phyloP scores from a whole-genome alignment of 2,888 invertebrate species.

The Selenia dentaria region DNA sequence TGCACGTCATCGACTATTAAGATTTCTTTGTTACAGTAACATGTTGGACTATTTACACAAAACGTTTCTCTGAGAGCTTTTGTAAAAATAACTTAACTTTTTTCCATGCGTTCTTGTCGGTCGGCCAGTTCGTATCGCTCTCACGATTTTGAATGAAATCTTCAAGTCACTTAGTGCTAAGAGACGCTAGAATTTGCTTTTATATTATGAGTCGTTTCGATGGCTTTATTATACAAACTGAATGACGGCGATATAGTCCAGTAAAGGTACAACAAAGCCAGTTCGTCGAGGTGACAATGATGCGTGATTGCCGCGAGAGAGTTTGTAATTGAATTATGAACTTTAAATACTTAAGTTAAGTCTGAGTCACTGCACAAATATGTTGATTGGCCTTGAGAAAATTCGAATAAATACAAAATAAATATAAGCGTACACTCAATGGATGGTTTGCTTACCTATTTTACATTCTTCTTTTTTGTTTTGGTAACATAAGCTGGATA shows the following conservation, averaged over 20 bases:
- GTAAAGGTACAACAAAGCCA: conserved; percentile 64
- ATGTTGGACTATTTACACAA: conserved; percentile 84
- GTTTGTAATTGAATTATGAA: conserved; percentile 74
- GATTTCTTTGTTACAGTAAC: conserved; percentile 83
- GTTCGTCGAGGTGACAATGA: conserved; percentile 76
- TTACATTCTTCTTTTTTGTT: no score
- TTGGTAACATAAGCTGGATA: no score
- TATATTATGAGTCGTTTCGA: conserved; percentile 72
- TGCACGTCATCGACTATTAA: conserved; percentile 83
- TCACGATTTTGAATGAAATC: conserved; percentile 78
- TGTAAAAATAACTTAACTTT: conserved; percentile 72
- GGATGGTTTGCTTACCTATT: background rate
- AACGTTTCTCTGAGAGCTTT: conserved; percentile 75
- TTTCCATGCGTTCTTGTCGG: conserved; percentile 63
- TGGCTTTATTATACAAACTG: conserved; percentile 73
- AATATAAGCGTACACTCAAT: conserved; percentile 9
- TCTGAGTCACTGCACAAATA: conserved; percentile 67
- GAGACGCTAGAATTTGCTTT: conserved; percentile 80
- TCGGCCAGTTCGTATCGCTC: conserved; percentile 72
- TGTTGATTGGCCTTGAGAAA: conserved; percentile 66
- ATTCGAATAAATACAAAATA: conserved; percentile 23
- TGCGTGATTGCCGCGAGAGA: conserved; percentile 76
- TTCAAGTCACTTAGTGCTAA: conserved; percentile 75
- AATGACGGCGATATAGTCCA: conserved; percentile 69
- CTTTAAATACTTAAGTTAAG: conserved; percentile 47